These are phyloP conservation scores for Chrysochloris asiatica DNA, from an alignment of 2,113 vertebrate genomes.

Conservation along the genomic window DNA sequence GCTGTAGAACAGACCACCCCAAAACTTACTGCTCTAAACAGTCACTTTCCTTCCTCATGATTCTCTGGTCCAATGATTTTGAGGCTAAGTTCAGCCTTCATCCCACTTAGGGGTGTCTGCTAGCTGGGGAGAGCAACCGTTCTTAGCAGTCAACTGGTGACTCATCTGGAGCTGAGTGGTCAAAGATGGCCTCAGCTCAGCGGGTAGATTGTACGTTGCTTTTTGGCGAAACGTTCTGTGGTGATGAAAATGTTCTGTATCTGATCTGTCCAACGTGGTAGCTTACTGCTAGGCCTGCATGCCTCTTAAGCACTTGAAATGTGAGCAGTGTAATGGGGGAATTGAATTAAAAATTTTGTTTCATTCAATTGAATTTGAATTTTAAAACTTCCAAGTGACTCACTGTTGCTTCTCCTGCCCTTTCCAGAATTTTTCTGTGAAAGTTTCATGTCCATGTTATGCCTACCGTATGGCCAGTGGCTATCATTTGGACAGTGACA, in stretches of 20 bases:
- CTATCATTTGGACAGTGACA: neutral
- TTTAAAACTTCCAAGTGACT: neutral
- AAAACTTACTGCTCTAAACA: neutral
- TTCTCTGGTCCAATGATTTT: neutral
- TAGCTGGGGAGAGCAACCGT: too few relatives aligned
- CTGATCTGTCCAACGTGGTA: fast-evolving
- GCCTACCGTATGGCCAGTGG: neutral
- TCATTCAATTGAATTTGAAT: neutral
- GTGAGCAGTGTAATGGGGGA: neutral
- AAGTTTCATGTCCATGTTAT: neutral
- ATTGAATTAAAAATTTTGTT: neutral
- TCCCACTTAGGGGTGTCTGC: too few relatives aligned
- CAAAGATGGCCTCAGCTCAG: neutral
- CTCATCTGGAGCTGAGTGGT: neutral
- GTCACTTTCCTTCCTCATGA: neutral
- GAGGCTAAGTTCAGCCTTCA: neutral
- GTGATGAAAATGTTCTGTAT: fast-evolving
- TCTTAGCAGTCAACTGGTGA: neutral
- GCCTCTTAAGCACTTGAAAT: fast-evolving
- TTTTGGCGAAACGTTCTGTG: neutral
- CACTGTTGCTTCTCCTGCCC: neutral
- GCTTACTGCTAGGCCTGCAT: fast-evolving
- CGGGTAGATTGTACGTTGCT: neutral
- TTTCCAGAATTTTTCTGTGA: neutral
- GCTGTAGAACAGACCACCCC: neutral